Base-by-base conservation (phyloP, 64 coral and sea anemone genomes). In the Actinia equina region DNA sequence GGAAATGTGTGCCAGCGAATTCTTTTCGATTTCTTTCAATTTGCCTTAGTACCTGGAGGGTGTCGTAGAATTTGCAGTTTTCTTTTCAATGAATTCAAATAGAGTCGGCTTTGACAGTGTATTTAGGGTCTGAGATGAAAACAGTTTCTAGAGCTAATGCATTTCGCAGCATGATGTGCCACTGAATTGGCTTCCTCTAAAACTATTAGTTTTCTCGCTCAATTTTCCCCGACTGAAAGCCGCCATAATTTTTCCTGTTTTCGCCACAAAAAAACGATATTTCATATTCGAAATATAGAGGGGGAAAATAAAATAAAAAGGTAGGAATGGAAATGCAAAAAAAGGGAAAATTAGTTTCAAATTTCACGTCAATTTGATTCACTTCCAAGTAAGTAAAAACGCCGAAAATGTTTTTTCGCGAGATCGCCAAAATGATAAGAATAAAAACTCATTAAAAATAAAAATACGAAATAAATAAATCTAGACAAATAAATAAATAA, bases 81-180 rank as follows among this genome's bases (percentile, higher is more conserved):
- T 74, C 25, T 30, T 30, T 41, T 9, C 25, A 74, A 2, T 30
- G 22, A 15, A 74, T 74, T 74, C 69, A 37, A 41, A 30, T 37
- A 74, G 9, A 16, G 18, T 74, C 13, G 15, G 18, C 2, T 30
- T 74, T 26, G 69, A 74, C 27, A 30, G 69, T 30, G 26, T 65
- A 65, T 65, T 65, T 65, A 23, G 62, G 22, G 22, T 65, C 11
- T 4, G 44, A 81, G 22, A 49, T 49, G 78, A 81, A 81, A 81
- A 81, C 78, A 81, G 78, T 81, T 81, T 81, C 78, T 49, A 4
- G 14, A 81, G 44, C 44, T 81, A 81, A 81, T 81, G 78, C 78
- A 81, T 23, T 52, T 81, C 78, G 41, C 78, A 81, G 78, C 78
- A 14, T 49, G 78, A n/a, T 51, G 11, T 81, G 18, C 4, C 8